A percentile compares a stretch with the other conserved stretches of the same genome.
Conservation (phyloP, 2,797 vertebrate species). For the Chrysocyon brachyurus region DNA sequence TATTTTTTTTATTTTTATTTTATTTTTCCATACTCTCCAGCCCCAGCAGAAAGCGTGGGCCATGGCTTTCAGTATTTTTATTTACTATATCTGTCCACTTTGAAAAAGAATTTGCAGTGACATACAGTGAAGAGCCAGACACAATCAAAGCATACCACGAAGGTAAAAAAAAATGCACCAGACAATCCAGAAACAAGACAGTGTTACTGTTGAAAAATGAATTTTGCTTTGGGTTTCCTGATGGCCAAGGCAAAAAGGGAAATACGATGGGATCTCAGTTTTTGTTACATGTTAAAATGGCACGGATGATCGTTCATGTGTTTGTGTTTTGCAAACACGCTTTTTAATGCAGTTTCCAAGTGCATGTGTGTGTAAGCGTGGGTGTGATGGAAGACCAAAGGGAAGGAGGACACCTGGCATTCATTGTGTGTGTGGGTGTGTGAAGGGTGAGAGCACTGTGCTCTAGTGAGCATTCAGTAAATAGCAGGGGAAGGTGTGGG, state of each 20-base stretch:
- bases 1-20: too few relatives aligned
- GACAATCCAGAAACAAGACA: background rate
- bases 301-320: background rate
- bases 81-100: background rate
- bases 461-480: background rate
- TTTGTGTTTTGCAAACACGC: background rate
- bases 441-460: rapidly evolving
- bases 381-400: background rate
- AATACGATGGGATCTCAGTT: background rate
- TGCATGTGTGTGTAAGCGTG: background rate
- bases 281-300: background rate
- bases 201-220: background rate
- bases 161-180: background rate
- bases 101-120: background rate
- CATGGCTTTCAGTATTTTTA: background rate
- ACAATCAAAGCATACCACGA: background rate
- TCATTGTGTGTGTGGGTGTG: rapidly evolving
- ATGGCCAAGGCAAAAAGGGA: background rate
- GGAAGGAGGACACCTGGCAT: background rate
- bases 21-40: background rate
- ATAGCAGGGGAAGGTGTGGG: background rate
- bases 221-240: constrained; percentile 1
- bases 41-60: background rate
- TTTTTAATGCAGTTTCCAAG: background rate
- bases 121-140: background rate